phyloP scores from a whole-genome alignment of 2,797 vertebrate genomes.

The Morus bassanus region DNA sequence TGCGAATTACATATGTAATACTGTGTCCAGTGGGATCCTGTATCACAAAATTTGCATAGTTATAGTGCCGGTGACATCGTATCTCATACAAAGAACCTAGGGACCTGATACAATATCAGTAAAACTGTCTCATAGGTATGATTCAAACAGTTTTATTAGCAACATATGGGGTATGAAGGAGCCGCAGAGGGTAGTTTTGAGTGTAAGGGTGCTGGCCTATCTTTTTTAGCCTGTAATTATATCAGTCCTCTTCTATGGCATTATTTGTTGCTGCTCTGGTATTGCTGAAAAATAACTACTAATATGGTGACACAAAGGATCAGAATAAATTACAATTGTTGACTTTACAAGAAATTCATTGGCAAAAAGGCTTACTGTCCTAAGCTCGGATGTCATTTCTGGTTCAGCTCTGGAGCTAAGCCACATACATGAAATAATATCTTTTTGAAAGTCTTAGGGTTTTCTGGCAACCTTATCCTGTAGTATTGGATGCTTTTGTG shows the following conservation, averaged over 20 bases:
- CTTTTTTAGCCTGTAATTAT: slow-evolving; percentile 71
- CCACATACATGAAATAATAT: background rate
- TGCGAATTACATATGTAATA: slow-evolving; percentile 29
- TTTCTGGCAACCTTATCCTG: background rate
- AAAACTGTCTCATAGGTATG: slow-evolving; percentile 75
- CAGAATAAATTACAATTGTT: slow-evolving; percentile 72
- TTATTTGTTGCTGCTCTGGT: slow-evolving; percentile 74
- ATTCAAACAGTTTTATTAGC: slow-evolving; percentile 75
- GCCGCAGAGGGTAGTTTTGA: slow-evolving; percentile 73
- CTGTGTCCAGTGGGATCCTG: slow-evolving; percentile 54
- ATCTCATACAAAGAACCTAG: slow-evolving; percentile 64
- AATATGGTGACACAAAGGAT: slow-evolving; percentile 69
- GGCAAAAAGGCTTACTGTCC: slow-evolving; percentile 56
- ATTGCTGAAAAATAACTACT: slow-evolving; percentile 73
- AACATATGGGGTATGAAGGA: slow-evolving; percentile 76
- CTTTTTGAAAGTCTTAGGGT: background rate
- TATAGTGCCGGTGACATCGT: slow-evolving; percentile 63
- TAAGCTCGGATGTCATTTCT: slow-evolving; percentile 15
- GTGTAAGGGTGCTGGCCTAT: slow-evolving; percentile 70
- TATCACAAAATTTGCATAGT: slow-evolving; percentile 65
- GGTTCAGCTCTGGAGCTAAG: slow-evolving; percentile 18
- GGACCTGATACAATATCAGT: slow-evolving; percentile 67
- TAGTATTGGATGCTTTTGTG: background rate
- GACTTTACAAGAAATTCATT: slow-evolving; percentile 68
- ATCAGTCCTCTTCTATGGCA: slow-evolving; percentile 57